Evolutionary conservation across 1,140 invertebrate species (phyloP), one percentile per base, ranked within the genome.

Genomic region (Piezodorus guildinii): DNA sequence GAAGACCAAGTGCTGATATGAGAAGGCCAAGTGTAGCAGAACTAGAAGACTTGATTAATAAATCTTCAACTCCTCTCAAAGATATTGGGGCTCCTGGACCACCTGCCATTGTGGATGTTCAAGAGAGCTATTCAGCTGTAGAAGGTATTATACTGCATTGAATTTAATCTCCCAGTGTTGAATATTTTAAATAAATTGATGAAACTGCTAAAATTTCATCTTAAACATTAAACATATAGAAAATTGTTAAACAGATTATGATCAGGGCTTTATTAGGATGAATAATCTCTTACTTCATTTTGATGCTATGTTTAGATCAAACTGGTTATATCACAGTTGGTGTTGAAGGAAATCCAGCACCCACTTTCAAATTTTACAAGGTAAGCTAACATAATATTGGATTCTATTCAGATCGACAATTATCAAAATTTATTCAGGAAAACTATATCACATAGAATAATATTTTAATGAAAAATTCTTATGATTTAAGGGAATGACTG

Each of bases 301-400:
- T 61, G 61, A 5, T 30, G 16, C 34, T 62, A 39, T 39, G n/a
- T 67, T 16, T 71, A 93, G 91, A 91, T 80, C 83, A 86, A 79
- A 91, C 86, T 72, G 91, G 87, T 44, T 94, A 92, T 74, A 84
- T 94, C 70, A 89, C 87, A 52, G 84, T 94, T 15, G 81, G 84
- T 74, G 87, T 95, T 58, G 90, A 94, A 76, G 94, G 94, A 72
- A 88, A 91, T 70, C 96, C 96, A 25, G 82, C 86, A 49, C 94
- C 95, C 1, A 94, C 90, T 10, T 96, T 96, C 79, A 90, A 90
- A 74, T 98, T 96, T 80, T 97, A 91, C 78, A 97, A 97, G 76
- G 85, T 84, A 72, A 79, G 58, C 63, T n/a, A 17, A 10, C 6
- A 21, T 6, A 44, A 60, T 14, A 58, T 21, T 27, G 16, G 2